Conservation (phyloP, 2,797 vertebrate genomes). For the Mormyrops attenuatus region DNA sequence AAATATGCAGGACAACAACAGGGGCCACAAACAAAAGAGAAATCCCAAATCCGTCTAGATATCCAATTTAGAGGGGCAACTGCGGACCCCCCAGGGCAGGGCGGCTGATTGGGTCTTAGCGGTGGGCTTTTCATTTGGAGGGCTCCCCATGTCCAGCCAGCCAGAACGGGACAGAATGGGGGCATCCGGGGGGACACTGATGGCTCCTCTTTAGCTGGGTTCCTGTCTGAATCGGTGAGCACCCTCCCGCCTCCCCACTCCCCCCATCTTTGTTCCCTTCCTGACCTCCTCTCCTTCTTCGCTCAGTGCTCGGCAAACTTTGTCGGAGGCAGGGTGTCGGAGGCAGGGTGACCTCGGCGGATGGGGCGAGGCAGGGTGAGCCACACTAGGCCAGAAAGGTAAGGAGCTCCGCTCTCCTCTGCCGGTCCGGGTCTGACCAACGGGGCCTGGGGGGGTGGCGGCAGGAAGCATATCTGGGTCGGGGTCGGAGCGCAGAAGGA, state of each 20-base stretch:
- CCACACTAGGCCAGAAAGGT: not conserved
- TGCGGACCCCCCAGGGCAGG: conserved; percentile 19
- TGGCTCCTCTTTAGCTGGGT: conserved; percentile 16
- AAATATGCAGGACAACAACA: not conserved
- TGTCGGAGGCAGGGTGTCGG: not conserved
- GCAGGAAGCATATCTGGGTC: too few species aligned
- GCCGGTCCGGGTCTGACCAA: not conserved
- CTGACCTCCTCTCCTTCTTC: conserved; percentile 5
- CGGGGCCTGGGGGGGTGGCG: not conserved
- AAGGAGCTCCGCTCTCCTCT: not conserved
- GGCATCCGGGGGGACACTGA: conserved; percentile 37
- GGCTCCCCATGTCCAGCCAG: conserved; percentile 29
- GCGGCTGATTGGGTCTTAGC: conserved; percentile 23
- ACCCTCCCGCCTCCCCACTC: not conserved
- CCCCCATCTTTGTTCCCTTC: conserved; percentile 14
- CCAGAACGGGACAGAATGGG: conserved; percentile 29
- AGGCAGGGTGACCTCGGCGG: not conserved
- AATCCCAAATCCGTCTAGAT: conserved; percentile 19
- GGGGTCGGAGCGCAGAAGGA: not conserved
- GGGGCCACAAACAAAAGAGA: not conserved
- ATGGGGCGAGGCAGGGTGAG: not conserved
- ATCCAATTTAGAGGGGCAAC: conserved; percentile 29
- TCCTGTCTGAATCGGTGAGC: conserved; percentile 32
- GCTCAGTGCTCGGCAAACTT: conserved; percentile 18
- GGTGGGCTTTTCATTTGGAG: not conserved